Base-by-base conservation (phyloP, 2,797 vertebrate species). In the Percopsis omiscomaycus region DNA sequence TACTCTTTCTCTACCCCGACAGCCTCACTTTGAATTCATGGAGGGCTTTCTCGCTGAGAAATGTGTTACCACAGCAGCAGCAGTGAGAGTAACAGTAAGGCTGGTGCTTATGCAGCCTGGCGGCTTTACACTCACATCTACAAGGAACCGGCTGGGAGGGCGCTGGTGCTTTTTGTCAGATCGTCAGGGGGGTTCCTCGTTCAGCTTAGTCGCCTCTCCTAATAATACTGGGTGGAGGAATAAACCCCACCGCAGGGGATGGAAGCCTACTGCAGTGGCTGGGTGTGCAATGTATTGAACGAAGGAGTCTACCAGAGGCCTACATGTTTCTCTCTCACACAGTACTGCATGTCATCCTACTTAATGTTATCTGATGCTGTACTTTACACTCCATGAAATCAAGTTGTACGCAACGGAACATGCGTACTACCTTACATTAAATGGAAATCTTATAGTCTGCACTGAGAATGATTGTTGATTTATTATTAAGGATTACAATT, bases 21-120 rank as follows among this genome's bases (percentile, higher is more conserved):
- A 72, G 65, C 51, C 66, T 75, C 68, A 51, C 71, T 80, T 74
- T 78, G 71, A 78, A 86, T 84, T 83, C 29, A 32, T 54, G 66
- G 75, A 64, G 22, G 55, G 30, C 66, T 16, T 64, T 70, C 67
- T 73, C 49, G 15, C 27, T 68, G 58, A 67, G 68, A 73, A 57
- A 54, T 11, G 0, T 61, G 32, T 57, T 74, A 71, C 71, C 69
- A 50, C 65, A 15, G 51, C 6, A 71, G 71, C 56, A 13, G 62
- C 28, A 61, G 58, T 53, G 59, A 77, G 64, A 63, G 69, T 14
- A 45, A 68, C 27, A 62, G 49, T 5, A 2, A 68, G 37, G 53
- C 69, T 62, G 52, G 28, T 69, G 48, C 10, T 3, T 65, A 58
- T 66, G 71, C 55, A 44, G 5, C 45, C 16, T 27, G 46, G 13